Evolutionary conservation across 2,797 vertebrate genomes (phyloP).

Genomic region (Chloroceryle amazona): DNA sequence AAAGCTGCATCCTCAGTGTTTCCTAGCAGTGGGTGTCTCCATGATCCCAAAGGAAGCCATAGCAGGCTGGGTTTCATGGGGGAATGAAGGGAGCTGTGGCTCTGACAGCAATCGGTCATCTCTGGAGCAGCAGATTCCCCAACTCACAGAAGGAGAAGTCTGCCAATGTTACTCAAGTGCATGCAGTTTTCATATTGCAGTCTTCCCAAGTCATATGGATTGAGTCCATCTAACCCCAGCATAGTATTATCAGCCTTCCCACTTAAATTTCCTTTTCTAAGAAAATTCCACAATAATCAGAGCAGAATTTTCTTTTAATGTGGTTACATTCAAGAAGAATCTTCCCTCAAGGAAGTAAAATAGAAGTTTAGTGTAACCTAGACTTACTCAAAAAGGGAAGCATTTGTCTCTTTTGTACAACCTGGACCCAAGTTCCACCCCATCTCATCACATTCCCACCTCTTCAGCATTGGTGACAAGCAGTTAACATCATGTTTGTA

Average conservation of each 20-base stretch:
- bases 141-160: not conserved
- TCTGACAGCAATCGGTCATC: not conserved
- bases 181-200: not conserved
- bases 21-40: not conserved
- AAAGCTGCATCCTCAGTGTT: not conserved
- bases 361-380: not conserved
- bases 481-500: not conserved
- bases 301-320: not conserved
- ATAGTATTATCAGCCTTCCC: not conserved
- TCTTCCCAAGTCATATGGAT: not conserved
- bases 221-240: not conserved
- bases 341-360: not conserved
- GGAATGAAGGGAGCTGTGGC: not conserved
- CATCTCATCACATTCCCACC: not conserved
- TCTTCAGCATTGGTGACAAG: not conserved
- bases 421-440: not conserved
- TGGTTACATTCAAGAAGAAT: not conserved
- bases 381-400: not conserved
- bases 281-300: not conserved
- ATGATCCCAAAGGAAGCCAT: not conserved
- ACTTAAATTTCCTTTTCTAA: not conserved
- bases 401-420: not conserved
- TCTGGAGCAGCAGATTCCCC: not conserved
- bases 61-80: not conserved
- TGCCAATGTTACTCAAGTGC: not conserved